phyloP scores from a whole-genome alignment of 2,797 vertebrate species.

The Argya squamiceps region DNA sequence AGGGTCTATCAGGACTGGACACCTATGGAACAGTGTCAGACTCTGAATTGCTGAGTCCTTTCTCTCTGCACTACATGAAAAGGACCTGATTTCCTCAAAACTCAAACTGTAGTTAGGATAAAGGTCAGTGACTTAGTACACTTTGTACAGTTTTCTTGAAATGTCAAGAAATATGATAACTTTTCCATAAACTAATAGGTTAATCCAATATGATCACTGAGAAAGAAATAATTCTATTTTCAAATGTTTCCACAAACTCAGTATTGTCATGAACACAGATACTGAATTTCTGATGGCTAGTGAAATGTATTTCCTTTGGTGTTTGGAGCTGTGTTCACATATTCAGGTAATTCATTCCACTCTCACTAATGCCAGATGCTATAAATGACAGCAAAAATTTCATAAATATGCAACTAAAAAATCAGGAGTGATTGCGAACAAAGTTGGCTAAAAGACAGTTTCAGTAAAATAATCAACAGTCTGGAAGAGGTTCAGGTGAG shows the following conservation, averaged over 20 bases:
- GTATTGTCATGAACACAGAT: constrained; percentile 18
- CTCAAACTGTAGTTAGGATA: neutral
- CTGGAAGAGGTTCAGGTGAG: neutral
- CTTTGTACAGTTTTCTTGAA: neutral
- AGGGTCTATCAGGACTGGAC: neutral
- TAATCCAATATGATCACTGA: constrained; percentile 24
- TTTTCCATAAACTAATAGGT: neutral
- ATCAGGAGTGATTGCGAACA: neutral
- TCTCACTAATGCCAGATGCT: neutral
- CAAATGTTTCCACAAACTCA: neutral
- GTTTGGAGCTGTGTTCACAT: neutral
- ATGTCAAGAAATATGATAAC: neutral
- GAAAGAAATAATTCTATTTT: constrained; percentile 11
- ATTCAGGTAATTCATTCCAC: neutral
- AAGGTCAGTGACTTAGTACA: constrained; percentile 1
- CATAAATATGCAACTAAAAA: neutral
- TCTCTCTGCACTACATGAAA: neutral
- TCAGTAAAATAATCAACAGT: neutral
- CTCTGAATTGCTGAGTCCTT: neutral
- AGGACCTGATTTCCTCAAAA: neutral
- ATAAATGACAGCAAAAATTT: neutral
- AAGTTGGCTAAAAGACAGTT: neutral
- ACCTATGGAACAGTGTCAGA: neutral
- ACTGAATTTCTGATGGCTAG: neutral
- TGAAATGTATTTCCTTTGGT: neutral